phyloP scores from a whole-genome alignment of 2,113 vertebrate species.

The Anoplopoma fimbria region DNA sequence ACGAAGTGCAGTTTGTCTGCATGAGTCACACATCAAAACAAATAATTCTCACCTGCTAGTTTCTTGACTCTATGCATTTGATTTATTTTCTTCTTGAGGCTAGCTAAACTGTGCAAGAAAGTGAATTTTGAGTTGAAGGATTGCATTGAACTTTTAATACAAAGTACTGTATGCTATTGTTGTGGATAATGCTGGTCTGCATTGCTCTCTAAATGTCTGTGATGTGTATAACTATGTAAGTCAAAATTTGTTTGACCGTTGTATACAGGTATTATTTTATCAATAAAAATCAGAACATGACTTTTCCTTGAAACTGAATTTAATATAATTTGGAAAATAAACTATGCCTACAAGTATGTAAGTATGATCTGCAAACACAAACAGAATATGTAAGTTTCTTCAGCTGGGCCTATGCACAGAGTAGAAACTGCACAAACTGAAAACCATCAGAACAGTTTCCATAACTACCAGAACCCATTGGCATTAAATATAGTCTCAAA shows the following conservation, averaged over 20 bases:
- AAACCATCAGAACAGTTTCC: background rate
- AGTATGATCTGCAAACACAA: background rate
- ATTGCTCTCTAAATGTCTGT: conserved; percentile 76
- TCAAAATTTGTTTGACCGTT: conserved; percentile 73
- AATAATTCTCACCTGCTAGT: conserved; percentile 37
- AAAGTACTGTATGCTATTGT: conserved; percentile 67
- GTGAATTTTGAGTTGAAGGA: conserved; percentile 51
- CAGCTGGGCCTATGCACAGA: background rate
- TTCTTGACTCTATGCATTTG: conserved; percentile 54
- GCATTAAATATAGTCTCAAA: background rate
- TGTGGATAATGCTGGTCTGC: conserved; percentile 71
- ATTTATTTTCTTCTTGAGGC: conserved; percentile 42
- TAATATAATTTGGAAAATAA: conserved; percentile 21
- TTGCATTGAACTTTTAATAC: conserved; percentile 65
- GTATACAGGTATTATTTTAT: conserved; percentile 82
- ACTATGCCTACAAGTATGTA: background rate
- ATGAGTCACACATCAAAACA: conserved; percentile 48
- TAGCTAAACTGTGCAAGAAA: conserved; percentile 51
- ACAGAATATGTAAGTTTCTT: background rate
- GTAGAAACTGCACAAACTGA: background rate
- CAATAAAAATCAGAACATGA: conserved; percentile 78
- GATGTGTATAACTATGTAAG: conserved; percentile 70
- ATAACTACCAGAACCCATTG: background rate
- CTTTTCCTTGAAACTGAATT: conserved; percentile 32
- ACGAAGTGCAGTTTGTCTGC: conserved; percentile 51